Evolutionary conservation across 2,888 invertebrate species (phyloP), one percentile per base, ranked within the genome.

Genomic region (Agrotis segetum): DNA sequence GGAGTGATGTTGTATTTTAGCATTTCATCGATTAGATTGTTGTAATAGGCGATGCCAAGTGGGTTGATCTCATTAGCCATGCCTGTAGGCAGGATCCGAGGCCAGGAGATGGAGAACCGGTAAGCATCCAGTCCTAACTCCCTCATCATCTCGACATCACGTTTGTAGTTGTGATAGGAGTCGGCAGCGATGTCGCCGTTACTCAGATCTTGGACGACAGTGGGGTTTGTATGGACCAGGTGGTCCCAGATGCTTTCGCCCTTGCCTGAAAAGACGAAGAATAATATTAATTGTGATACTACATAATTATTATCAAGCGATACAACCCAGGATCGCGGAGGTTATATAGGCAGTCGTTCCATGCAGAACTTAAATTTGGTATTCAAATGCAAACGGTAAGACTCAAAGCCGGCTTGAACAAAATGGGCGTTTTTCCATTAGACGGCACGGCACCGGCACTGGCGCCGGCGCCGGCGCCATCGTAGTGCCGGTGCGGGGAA

Each of bases 1-100:
- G 98, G 97, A 61, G 93, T 89, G 64, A 98, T 97, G 52, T 96
- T 96, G 79, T 96, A 96, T 47, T 93, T 96, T 0, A 97, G 69
- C 71, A 98, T 93, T 85, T 96, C 97, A 83, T 97, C 89, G 63
- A 98, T 97, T 1, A 97, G 89, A 69, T 96, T 93, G 80, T 97
- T 97, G 90, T 98, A 98, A 88, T 97, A 97, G 14, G 95, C 91
- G 16, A 98, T 91, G 6, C 97, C 98, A 1, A 94, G 94, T 79
- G 95, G 88, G 87, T 97, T 98, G 21, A 97, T 85, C 3, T 92
- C 85, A 59, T 96, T 94, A 2, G 93, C 68, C 47, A 95, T 91
- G 19, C 97, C 97, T 49, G 94, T 96, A 0, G 97, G 97, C 11
- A 97, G 88, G 47, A 98, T 94, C 61, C 97, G 91, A 0, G 97